phyloP scores from a whole-genome alignment of 2,888 invertebrate genomes.

The Drymonia ruficornis region DNA sequence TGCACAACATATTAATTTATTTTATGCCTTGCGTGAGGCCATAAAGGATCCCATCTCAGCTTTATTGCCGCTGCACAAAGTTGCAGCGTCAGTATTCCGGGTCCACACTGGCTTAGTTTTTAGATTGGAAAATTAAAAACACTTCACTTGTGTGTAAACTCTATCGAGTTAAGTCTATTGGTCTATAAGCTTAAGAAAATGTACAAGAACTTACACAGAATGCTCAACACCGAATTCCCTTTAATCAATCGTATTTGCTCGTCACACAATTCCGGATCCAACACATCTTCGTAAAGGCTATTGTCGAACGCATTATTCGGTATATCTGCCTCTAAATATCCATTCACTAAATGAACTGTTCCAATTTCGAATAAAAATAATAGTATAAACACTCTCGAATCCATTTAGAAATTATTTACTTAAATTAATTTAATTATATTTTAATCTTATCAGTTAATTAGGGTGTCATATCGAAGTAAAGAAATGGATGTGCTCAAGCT shows the following conservation, averaged over 20 bases:
- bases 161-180: too few relatives aligned
- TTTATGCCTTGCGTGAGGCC: too few relatives aligned
- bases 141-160: too few relatives aligned
- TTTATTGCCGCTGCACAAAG: too few relatives aligned
- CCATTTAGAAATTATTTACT: background rate
- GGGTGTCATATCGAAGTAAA: background rate
- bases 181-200: too few relatives aligned
- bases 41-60: too few relatives aligned
- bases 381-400: background rate
- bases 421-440: background rate
- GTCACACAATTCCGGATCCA: conserved; percentile 25
- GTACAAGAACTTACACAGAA: conserved; percentile 28
- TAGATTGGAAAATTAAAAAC: too few relatives aligned
- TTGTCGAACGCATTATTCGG: conserved; percentile 11
- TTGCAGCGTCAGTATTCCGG: background rate
- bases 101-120: too few relatives aligned
- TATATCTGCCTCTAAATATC: conserved; percentile 5
- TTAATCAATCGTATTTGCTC: conserved; percentile 17
- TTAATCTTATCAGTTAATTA: background rate
- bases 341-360: background rate
- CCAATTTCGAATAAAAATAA: background rate
- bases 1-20: too few relatives aligned
- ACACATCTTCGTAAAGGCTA: conserved; percentile 17
- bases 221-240: conserved; percentile 13
- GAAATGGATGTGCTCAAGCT: background rate